A percentile compares a stretch with the other conserved stretches of the same genome.
Conservation (phyloP, 2,797 vertebrate species). For the Cuculus canorus region DNA sequence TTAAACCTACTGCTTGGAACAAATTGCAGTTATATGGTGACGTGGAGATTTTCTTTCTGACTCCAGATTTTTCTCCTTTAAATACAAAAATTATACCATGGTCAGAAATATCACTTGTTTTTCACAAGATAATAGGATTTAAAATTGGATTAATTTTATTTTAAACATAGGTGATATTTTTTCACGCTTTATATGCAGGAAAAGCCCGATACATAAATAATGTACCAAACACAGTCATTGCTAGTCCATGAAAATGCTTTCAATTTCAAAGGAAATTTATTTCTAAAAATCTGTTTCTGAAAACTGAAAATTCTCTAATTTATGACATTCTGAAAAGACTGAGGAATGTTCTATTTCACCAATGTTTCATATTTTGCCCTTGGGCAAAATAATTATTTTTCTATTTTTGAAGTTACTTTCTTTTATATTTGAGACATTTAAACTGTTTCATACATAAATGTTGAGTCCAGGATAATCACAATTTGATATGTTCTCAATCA, state of each 20-base stretch:
- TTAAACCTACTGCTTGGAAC: not conserved
- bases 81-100: not conserved
- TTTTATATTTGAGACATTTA: not conserved
- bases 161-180: not conserved
- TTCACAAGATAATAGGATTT: not conserved
- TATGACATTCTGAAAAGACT: not conserved
- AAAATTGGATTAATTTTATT: not conserved
- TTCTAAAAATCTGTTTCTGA: not conserved
- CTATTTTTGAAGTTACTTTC: not conserved
- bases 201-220: not conserved
- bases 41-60: not conserved
- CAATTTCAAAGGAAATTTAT: not conserved
- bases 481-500: not conserved
- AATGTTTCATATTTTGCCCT: not conserved
- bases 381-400: not conserved
- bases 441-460: not conserved
- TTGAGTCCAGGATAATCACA: not conserved
- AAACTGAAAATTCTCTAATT: not conserved
- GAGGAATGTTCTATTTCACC: not conserved
- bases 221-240: fast-evolving
- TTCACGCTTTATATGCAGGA: not conserved
- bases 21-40: not conserved
- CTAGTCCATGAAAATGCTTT: not conserved
- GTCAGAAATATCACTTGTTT: not conserved
- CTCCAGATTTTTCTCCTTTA: not conserved